phyloP scores from a whole-genome alignment of 2,888 invertebrate species.

The Microplitis deprimator region DNA sequence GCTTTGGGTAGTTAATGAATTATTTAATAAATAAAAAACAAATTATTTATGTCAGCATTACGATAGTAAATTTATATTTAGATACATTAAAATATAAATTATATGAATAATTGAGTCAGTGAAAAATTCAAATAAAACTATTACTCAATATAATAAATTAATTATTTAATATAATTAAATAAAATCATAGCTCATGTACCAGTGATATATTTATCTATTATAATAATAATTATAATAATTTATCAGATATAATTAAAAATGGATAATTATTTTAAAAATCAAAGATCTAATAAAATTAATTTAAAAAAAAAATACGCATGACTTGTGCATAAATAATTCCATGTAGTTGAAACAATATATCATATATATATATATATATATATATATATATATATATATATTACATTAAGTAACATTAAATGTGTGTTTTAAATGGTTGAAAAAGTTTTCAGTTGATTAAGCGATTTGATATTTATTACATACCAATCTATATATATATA shows the following conservation, averaged over 20 bases:
- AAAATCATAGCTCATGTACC: neutral
- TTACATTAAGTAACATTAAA: neutral
- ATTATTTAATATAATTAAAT: neutral
- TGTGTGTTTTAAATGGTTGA: neutral
- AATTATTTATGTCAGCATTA: no score
- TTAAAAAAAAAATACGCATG: neutral
- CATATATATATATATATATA: no score
- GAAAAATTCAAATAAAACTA: neutral
- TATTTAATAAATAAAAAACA: no score
- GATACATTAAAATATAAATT: neutral
- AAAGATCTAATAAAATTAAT: neutral
- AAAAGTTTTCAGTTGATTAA: neutral
- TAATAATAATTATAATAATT: neutral
- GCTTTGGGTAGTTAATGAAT: no score
- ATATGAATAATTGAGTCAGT: neutral
- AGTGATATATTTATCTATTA: neutral
- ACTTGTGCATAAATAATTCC: neutral
- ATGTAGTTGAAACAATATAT: neutral
- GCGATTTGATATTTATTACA: constrained; percentile 3
- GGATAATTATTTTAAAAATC: neutral
- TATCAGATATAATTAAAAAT: neutral
- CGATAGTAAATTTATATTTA: no score
- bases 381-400: no score
- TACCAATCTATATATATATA: neutral
- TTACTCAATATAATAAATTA: neutral